Conservation (phyloP, 2,797 vertebrate species). For the Oryzias dopingdopingensis region DNA sequence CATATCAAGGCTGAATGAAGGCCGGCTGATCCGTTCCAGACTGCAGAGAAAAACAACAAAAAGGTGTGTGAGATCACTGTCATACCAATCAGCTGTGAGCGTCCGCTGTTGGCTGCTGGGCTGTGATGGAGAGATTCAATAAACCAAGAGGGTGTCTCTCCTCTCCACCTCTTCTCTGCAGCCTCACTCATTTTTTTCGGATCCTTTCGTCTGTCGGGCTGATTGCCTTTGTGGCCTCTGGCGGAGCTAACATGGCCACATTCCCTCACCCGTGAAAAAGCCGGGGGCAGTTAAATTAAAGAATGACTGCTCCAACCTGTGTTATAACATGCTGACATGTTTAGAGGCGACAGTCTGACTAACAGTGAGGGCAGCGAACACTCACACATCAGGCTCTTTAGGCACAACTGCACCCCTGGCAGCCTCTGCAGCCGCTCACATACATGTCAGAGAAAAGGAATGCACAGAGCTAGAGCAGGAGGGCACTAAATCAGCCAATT, state of each 20-base stretch:
- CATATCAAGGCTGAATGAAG: constrained; percentile 17
- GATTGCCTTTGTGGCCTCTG: constrained; percentile 25
- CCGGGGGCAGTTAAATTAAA: constrained; percentile 19
- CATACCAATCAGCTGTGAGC: constrained; percentile 18
- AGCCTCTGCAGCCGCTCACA: constrained; percentile 35
- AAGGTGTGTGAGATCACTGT: constrained; percentile 28
- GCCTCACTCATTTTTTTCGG: constrained; percentile 19
- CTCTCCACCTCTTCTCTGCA: constrained; percentile 25
- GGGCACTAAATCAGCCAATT: constrained; percentile 9
- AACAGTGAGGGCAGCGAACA: constrained; percentile 53
- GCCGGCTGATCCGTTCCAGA: constrained; percentile 31
- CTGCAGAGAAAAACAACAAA: constrained; percentile 34
- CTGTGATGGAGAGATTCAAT: constrained; percentile 46
- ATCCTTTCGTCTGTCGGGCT: constrained; percentile 37
- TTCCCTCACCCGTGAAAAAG: constrained; percentile 20
- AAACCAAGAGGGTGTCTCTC: constrained; percentile 28
- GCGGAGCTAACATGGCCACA: constrained; percentile 14
- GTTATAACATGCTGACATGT: constrained; percentile 42
- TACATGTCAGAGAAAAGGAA: constrained; percentile 10
- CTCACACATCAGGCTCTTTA: constrained; percentile 29
- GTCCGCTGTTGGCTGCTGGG: constrained; percentile 5
- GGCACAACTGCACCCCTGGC: constrained; percentile 20
- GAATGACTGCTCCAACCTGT: constrained; percentile 31
- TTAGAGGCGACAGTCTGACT: constrained; percentile 57
- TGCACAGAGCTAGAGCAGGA: constrained; percentile 19